Base-by-base conservation (phyloP, 2,888 invertebrate species). In the Gonocerus acuteangulatus region DNA sequence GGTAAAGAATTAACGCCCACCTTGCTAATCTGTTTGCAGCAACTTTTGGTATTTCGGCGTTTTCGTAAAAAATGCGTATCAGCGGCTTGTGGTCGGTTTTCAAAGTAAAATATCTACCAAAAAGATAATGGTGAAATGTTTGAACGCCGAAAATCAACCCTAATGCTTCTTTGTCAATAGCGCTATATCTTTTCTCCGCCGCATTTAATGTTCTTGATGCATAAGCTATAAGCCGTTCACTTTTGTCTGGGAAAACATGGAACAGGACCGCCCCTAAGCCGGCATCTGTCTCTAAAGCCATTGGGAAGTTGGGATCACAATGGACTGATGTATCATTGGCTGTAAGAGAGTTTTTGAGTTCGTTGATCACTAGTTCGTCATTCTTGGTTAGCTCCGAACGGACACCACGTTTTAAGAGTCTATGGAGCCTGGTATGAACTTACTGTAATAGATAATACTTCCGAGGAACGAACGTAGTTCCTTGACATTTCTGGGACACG, bases 281-380 rank as follows among this genome's bases (percentile, higher is more conserved):
- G n/a, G n/a, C n/a, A 23, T 61, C 54, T n/a, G 39, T 48, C 2
- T 27, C 54, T 21, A 61, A 27, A 16, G 19, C 15, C 13, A 61
- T 16, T 15, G 61, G 61, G 15, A 56, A 21, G 9, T 21, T 27
- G 9, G 54, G 61, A 27, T 61, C 52, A 45, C 23, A 61, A 52
- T 57, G 52, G 4, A 42, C 51, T n/a, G n/a, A n/a, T n/a, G n/a
- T n/a, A n/a, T n/a, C n/a, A n/a, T n/a, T n/a, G n/a, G n/a, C n/a
- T n/a, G n/a, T n/a, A n/a, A n/a, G n/a, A n/a, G n/a, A n/a, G n/a
- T n/a, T n/a, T n/a, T n/a, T n/a, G n/a, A n/a, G n/a, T n/a, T n/a
- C n/a, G n/a, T n/a, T n/a, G n/a, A n/a, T n/a, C n/a, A n/a, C n/a
- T n/a, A n/a, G n/a, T n/a, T n/a, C n/a, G n/a, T n/a, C n/a, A n/a